A percentile compares a stretch with the other conserved stretches of the same genome.
Evolutionary conservation across 2,888 invertebrate genomes (phyloP).

Genomic region (Junonia oenone): DNA sequence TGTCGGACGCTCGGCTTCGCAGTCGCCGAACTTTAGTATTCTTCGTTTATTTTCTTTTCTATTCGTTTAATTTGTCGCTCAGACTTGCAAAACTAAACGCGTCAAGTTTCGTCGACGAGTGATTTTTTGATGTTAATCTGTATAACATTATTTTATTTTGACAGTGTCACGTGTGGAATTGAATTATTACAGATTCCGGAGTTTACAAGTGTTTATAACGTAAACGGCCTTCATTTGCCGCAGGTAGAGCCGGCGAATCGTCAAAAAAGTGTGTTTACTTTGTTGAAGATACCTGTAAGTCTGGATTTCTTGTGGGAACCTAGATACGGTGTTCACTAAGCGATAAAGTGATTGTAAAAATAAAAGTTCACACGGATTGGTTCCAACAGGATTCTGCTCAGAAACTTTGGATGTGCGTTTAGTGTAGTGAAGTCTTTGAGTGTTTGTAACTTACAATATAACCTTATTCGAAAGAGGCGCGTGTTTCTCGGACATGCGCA

Average conservation of each 20-base stretch:
- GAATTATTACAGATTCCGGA: conserved; percentile 74
- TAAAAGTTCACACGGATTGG: conserved; percentile 46
- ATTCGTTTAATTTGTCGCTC: conserved; percentile 75
- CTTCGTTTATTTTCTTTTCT: conserved; percentile 80
- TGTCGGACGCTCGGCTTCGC: conserved; percentile 76
- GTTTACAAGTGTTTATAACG: conserved; percentile 74
- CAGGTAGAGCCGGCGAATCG: conserved; percentile 68
- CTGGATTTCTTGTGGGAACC: conserved; percentile 30
- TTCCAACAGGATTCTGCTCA: conserved; percentile 59
- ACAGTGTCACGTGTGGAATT: conserved; percentile 73
- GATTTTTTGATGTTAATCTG: conserved; percentile 52
- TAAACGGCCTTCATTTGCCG: conserved; percentile 65
- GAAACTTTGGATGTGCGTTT: conserved; percentile 53
- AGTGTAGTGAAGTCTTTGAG: conserved; percentile 52
- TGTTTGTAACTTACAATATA: conserved; percentile 67
- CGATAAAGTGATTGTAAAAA: conserved; percentile 33
- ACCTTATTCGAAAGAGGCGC: conserved; percentile 71
- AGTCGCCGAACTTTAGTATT: conserved; percentile 74
- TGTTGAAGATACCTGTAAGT: conserved; percentile 27
- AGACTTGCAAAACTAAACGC: conserved; percentile 52
- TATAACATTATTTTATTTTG: conserved; percentile 59
- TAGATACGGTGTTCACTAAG: conserved; percentile 40
- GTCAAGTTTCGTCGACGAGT: conserved; percentile 56
- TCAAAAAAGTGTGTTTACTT: conserved; percentile 47
- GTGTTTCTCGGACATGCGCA: conserved; percentile 74